These are phyloP conservation scores for Halcyon badia DNA, from an alignment of 2,797 vertebrate genomes.

Conservation along the genomic window DNA sequence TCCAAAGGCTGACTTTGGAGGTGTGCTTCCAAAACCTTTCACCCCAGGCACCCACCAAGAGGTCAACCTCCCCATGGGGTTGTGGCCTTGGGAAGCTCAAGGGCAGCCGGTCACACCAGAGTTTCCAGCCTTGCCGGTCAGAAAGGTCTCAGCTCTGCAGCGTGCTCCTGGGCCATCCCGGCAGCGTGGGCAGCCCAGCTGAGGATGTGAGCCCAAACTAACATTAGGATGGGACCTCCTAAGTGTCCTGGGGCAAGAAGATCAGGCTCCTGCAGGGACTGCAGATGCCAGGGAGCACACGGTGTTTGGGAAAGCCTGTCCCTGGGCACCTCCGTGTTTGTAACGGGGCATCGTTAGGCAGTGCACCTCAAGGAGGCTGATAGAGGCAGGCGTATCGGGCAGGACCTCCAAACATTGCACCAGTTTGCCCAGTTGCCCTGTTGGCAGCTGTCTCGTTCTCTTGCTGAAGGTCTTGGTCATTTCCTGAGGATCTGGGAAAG, in stretches of 20 bases:
- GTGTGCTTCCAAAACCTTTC: background rate
- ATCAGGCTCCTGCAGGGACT: background rate
- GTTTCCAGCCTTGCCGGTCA: background rate
- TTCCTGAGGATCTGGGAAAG: background rate
- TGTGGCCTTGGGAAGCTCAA: background rate
- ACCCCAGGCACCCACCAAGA: background rate
- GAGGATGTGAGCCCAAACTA: background rate
- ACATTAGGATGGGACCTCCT: background rate
- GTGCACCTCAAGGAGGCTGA: background rate
- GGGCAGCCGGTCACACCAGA: background rate
- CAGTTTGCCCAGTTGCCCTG: background rate
- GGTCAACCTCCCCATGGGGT: background rate
- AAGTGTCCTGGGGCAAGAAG: accelerated
- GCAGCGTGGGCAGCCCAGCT: background rate
- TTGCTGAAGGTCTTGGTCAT: background rate
- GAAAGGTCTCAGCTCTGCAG: background rate
- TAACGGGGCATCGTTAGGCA: accelerated
- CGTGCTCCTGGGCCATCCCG: accelerated
- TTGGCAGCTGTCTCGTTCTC: background rate
- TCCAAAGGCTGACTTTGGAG: background rate
- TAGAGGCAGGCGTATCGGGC: background rate
- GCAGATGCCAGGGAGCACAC: background rate
- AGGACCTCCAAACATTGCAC: background rate
- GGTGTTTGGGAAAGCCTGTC: background rate
- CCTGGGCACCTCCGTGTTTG: background rate